These are phyloP conservation scores for Rhyzopertha dominica DNA, from an alignment of 1,140 invertebrate species.

Conservation along the genomic window DNA sequence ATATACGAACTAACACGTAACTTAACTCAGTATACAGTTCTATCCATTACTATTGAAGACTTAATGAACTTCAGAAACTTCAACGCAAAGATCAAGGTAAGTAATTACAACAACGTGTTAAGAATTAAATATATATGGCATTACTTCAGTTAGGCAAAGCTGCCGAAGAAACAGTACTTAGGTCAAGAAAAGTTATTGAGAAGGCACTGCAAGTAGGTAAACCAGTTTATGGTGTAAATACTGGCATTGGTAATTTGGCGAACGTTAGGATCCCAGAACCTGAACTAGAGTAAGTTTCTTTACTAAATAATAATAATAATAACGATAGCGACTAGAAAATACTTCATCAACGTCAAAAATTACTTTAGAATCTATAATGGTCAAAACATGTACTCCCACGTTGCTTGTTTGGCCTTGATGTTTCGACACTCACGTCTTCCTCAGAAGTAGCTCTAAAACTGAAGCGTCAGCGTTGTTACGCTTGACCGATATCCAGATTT, in stretches of 20 bases:
- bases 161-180: slow-evolving; percentile 51
- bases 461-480: too few species aligned
- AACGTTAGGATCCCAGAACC: slow-evolving; percentile 54
- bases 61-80: slow-evolving; percentile 56
- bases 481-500: too few species aligned
- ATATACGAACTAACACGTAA: too few species aligned
- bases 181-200: slow-evolving; percentile 55
- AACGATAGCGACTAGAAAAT: too few species aligned
- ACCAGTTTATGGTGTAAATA: slow-evolving; percentile 72
- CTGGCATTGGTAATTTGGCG: slow-evolving; percentile 73
- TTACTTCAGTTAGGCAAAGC: slow-evolving; percentile 50
- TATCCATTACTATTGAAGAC: slow-evolving; percentile 56
- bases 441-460: too few species aligned
- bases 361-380: too few species aligned
- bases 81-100: slow-evolving; percentile 55
- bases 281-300: slow-evolving; percentile 57
- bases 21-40: too few species aligned
- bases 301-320: too few species aligned
- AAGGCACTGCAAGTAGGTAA: slow-evolving; percentile 56
- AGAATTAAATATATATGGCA: neutral
- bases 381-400: too few species aligned
- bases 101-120: neutral
- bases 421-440: too few species aligned
- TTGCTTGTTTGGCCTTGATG: too few species aligned
- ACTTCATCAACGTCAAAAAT: too few species aligned